Conservation (phyloP, 2,888 invertebrate species). For the Ephialtes manifestator region DNA sequence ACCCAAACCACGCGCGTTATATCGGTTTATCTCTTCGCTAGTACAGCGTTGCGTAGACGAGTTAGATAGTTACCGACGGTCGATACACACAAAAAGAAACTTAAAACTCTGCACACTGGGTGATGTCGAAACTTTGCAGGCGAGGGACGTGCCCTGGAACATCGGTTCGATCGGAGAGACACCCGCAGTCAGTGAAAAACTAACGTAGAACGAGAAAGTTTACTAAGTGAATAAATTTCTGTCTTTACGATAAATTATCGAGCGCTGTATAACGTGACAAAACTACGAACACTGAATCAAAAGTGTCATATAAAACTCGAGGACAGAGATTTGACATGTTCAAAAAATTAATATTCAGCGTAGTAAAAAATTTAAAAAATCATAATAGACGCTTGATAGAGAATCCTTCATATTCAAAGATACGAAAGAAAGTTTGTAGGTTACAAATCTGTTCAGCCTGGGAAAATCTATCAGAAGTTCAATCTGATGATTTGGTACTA, state of each 20-base stretch:
- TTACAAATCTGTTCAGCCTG: too few relatives aligned
- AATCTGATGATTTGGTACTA: too few relatives aligned
- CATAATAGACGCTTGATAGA: too few relatives aligned
- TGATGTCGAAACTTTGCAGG: not conserved
- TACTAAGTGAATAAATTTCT: conserved; percentile 22
- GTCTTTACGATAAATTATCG: conserved; percentile 1
- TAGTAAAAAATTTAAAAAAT: too few relatives aligned
- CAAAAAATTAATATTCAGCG: not conserved
- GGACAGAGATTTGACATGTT: not conserved
- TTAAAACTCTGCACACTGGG: not conserved
- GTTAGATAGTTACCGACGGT: not conserved
- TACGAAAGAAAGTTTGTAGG: too few relatives aligned
- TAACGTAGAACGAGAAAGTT: not conserved
- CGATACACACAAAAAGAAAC: not conserved
- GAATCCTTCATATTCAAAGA: too few relatives aligned
- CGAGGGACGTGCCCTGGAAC: not conserved
- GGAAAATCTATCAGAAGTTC: too few relatives aligned
- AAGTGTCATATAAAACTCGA: not conserved
- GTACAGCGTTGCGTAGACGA: conserved; percentile 2
- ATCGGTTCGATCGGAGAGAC: not conserved
- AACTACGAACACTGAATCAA: not conserved
- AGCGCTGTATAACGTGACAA: not conserved
- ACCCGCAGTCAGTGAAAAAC: not conserved
- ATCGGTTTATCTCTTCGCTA: not conserved
- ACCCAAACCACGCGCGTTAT: not conserved